Evolutionary conservation across 1,140 invertebrate species (phyloP), one percentile per base, ranked within the genome.

Genomic region (Caenorhabditis tropicalis): DNA sequence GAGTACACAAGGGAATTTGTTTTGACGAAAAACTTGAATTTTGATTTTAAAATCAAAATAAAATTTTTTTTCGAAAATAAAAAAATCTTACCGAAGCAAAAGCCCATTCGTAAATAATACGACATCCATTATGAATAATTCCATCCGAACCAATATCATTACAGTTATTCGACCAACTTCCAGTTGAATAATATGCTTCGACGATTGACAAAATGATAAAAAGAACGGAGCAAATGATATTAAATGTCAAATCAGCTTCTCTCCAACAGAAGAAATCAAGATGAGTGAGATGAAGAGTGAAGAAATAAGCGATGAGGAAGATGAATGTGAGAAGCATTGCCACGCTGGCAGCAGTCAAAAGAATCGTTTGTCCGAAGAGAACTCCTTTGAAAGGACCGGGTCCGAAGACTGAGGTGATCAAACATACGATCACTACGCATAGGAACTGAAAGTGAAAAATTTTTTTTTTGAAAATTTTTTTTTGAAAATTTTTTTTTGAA

Each of bases 371-470:
- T 21, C 90, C 90, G 84, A 91, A 90, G 12, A 91, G 87, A 43
- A 91, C 65, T n/a, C 90, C 90, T 86, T 90, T 90, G 88, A 91
- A 91, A 36, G 90, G 90, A 19, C 90, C 89, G 27, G 90, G 88
- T 0, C 90, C 90, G 56, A 88, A 90, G 9, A 90, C 89, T 10
- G 89, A 88, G 24, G 88, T 86, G 81, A 91, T 88, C 29, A 91
- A 79, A 43, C 85, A 90, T 27, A 91, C 85, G 15, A 91, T 87
- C 10, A 91, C 81, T 15, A 91, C 83, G n/a, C 89, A 82, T n/a
- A 90, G 56, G 48, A 91, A 88, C 89, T 90, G 83, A 84, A 87
- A 87, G 24, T 60, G 0, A 85, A 6, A 46, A 12, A 36, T n/a
- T 16, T 43, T 16, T 2, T 58, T 58, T 43, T 49, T 36, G 10